Percentiles rank a stretch among this genome's conserved stretches.
phyloP scores from a whole-genome alignment of 2,888 invertebrate species.

The Euzetes globulus region DNA sequence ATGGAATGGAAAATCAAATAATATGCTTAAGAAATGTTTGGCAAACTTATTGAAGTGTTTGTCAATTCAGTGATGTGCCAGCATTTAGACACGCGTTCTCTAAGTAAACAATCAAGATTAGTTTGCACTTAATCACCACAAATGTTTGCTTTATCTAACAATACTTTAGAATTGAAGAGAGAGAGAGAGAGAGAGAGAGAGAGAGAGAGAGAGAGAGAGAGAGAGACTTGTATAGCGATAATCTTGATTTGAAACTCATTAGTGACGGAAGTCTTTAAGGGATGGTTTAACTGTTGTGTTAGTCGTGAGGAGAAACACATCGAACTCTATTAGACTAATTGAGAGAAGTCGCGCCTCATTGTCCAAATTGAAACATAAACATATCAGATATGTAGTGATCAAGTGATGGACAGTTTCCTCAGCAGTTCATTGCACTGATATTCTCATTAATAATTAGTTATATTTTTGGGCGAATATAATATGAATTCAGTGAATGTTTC shows the following conservation, averaged over 20 bases:
- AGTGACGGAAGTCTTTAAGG: constrained; percentile 25
- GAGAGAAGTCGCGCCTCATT: background rate
- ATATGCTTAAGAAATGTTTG: no score
- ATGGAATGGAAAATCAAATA: no score
- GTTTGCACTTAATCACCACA: background rate
- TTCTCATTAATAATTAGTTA: constrained; percentile 7
- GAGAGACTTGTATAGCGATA: background rate
- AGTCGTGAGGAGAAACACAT: background rate
- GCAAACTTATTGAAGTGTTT: no score
- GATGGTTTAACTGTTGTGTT: background rate
- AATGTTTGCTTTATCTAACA: background rate
- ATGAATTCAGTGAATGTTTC: background rate
- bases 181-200: constrained; percentile 14
- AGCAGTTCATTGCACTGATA: constrained; percentile 29
- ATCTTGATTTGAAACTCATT: constrained; percentile 28
- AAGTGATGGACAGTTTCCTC: constrained; percentile 27
- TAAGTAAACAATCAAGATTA: background rate
- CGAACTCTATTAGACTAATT: constrained; percentile 20
- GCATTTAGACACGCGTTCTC: no score
- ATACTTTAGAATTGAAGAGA: background rate
- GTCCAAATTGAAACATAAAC: constrained; percentile 18
- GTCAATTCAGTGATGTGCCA: no score
- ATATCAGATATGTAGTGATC: background rate
- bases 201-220: constrained; percentile 4
- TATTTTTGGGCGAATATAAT: background rate